A percentile compares a stretch with the other conserved stretches of the same genome.
Evolutionary conservation across 1,140 invertebrate species (phyloP).

Genomic region (Saccostrea glomerata): DNA sequence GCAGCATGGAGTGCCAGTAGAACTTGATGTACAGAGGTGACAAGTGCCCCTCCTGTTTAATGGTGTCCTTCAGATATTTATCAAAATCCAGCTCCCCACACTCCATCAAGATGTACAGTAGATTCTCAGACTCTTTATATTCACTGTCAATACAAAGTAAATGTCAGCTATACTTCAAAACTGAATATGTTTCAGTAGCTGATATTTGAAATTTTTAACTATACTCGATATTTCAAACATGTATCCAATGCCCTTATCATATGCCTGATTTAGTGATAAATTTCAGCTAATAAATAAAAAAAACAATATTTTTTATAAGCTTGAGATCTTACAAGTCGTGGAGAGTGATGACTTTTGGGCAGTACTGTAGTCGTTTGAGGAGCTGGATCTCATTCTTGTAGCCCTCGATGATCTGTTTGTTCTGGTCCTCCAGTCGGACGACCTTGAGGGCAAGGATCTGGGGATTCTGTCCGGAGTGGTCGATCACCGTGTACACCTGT

Average conservation of each 20-base stretch:
- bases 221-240: too few species aligned
- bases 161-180: not conserved
- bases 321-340: constrained; percentile 90
- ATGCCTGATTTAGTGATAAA: too few species aligned
- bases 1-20: constrained; percentile 97
- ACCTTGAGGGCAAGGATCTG: constrained; percentile 82
- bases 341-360: constrained; percentile 89
- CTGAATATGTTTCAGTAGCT: too few species aligned
- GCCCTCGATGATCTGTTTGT: constrained; percentile 86
- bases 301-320: too few species aligned
- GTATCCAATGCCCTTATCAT: too few species aligned
- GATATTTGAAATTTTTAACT: too few species aligned
- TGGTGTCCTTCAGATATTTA: constrained; percentile 81
- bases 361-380: constrained; percentile 90
- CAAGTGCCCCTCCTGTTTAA: constrained; percentile 79
- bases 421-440: constrained; percentile 72
- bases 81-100: constrained; percentile 94
- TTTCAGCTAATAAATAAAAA: too few species aligned
- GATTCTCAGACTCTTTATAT: constrained; percentile 76
- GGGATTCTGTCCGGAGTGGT: constrained; percentile 69
- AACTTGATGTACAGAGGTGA: constrained; percentile 86
- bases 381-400: constrained; percentile 95
- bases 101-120: constrained; percentile 93
- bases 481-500: constrained; percentile 79
- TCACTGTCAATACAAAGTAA: constrained; percentile 79